Evolutionary conservation across 2,888 invertebrate genomes (phyloP), one percentile per base, ranked within the genome.

Genomic region (Gastracanthus pulcherrimus): DNA sequence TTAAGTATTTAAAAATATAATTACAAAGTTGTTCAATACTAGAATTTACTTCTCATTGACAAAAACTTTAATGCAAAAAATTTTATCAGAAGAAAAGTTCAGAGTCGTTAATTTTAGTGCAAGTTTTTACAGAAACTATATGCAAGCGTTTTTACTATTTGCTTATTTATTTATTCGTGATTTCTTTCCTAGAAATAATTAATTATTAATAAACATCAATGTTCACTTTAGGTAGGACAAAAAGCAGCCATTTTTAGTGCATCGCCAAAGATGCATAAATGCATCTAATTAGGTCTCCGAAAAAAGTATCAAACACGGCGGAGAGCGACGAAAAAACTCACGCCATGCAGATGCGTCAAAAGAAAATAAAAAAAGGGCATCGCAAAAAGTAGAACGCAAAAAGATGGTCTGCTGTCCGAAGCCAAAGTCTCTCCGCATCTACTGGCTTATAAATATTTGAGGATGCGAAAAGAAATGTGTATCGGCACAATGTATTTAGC

Each of bases 401-500:
- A n/a, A n/a, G n/a, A 29, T 2, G 19, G 23, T 29, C 23, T 6
- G 36, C 34, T n/a, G 34, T 38, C 36, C 26, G 45, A 26, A 31
- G 45, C 9, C 9, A n/a, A 62, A 31, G 48, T 75, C 19, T 55
- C 9, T 45, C 26, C 38, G 38, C 31, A 45, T 74, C 55, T 55
- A 38, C 51, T 5, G 26, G 36, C 66, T 55, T 26, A 38, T 41
- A 55, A 23, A 76, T 69, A 76, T 64, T 76, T 45, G 77, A 77
- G 58, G 23, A 66, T 48, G 45, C n/a, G 26, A 38, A 76, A 58
- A 55, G 60, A 16, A 31, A 31, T 4, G 1, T 26, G 9, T 11
- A 48, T 31, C 48, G 69, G 26, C 55, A 75, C 67, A 41, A 76
- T 79, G 71, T 55, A 79, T 79, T 79, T 72, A 62, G 72, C 71